Conservation (phyloP, 1,140 invertebrate species). For the Contarinia nasturtii region DNA sequence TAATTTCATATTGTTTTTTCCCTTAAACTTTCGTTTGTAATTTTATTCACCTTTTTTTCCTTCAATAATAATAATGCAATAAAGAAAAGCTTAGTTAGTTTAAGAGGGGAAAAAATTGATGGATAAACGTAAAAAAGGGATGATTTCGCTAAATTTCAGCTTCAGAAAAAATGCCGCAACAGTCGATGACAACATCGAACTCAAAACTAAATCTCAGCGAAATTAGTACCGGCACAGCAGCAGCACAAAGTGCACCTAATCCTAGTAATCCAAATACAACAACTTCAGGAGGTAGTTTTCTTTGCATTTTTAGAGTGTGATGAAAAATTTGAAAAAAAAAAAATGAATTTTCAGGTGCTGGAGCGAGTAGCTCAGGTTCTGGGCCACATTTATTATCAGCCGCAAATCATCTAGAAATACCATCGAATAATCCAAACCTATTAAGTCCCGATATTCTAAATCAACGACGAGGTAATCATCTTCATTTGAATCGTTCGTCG, state of each 20-base stretch:
- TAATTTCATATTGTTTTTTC: not conserved
- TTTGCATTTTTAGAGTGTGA: no score
- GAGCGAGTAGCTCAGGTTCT: not conserved
- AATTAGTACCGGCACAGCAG: slow-evolving; percentile 15
- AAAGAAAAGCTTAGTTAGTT: no score
- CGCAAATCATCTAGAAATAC: slow-evolving; percentile 60
- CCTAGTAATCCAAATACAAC: no score
- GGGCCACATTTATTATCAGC: not conserved
- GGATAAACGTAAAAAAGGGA: no score
- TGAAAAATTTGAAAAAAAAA: no score
- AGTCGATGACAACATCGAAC: slow-evolving; percentile 23
- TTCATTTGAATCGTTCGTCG: no score
- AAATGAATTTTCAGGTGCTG: slow-evolving; percentile 6
- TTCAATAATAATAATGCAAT: no score
- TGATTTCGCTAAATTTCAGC: slow-evolving; percentile 7
- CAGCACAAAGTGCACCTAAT: slow-evolving; percentile 5
- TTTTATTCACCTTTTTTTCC: no score
- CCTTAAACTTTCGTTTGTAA: no score
- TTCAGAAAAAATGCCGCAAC: slow-evolving; percentile 16
- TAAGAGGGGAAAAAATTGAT: no score
- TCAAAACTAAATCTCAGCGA: slow-evolving; percentile 23
- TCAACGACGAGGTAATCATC: slow-evolving; percentile 46
- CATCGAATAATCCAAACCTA: slow-evolving; percentile 55
- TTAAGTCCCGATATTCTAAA: slow-evolving; percentile 59
- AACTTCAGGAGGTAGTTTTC: no score